Base-by-base conservation (phyloP, 2,797 vertebrate genomes). In the Melanotaenia trifasciata region DNA sequence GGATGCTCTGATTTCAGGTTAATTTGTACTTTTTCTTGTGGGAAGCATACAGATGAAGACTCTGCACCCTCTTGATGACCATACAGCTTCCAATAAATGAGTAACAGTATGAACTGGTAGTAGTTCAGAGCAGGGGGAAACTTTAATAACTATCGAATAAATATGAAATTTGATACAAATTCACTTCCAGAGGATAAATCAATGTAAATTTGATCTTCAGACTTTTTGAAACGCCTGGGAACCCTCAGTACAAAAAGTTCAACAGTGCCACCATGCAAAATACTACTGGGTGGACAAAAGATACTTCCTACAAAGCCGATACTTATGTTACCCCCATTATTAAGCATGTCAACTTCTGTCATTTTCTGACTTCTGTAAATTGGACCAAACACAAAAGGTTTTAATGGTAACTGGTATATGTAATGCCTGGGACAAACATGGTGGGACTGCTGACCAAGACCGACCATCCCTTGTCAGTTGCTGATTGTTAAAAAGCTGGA, bases 1-100 rank as follows among this genome's bases (percentile, higher is more conserved):
- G 43, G 53, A 20, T 58, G 22, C 32, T 59, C 35, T 53, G 28
- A 51, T 51, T 30, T 36, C 28, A 28, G 4, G 28, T 78, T 26
- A 28, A 70, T 18, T 57, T 3, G 54, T 32, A 28, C 54, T 57
- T 57, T 51, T 58, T 61, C 33, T 36, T n/a, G 24, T 35, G 32
- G 26, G 22, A 59, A 33, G 12, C 28, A 43, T 33, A 53, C 13
- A 70, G 57, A 51, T 9, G 22, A 57, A 35, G 3, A 8, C 60
- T 33, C n/a, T 57, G 54, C 53, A 16, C 26, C 5, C 6, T 26
- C 26, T 16, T 30, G 4, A 14, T 57, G 14, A 18, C 4, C 14
- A 4, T 26, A 53, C 18, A n/a, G 47, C 9, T 47, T 50, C 47
- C 32, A 53, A 22, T 28, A 40, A 61, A 36, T 70, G 45, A 16